Evolutionary conservation across 2,888 invertebrate species (phyloP), one percentile per base, ranked within the genome.

Genomic region (Steinernema scapterisci): DNA sequence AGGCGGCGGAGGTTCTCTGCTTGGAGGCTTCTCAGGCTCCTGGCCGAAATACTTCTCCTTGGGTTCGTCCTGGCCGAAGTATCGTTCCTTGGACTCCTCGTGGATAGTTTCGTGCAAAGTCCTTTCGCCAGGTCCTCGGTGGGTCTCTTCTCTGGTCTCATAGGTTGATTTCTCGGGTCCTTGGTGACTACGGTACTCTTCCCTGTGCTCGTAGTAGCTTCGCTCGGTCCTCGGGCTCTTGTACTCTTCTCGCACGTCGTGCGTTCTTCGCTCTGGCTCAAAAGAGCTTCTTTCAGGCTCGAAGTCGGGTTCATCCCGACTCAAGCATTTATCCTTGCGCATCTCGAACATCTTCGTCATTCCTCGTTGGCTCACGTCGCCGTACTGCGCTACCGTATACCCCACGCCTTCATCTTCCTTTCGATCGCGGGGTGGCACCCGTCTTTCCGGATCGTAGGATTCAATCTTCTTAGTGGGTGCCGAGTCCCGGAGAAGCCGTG

Each of bases 341-440:
- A 52, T 52, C 31, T 63, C 63, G 31, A n/a, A 63, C 63, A 38
- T 63, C 31, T 54, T 54, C 54, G 54, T 23, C 54, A 13, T 54
- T 3, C 21, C 54, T 6, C 38, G 38, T 38, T 38, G 38, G 38
- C 38, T 38, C 11, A 78, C 75, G 45, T 83, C 77, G 45, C 83
- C 83, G 43, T 84, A 85, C 31, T 82, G 81, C 13, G 85, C 85
- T 23, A 86, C 85, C 25, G 86, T 86, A 75, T 85, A 86, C 19
- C 84, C 84, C 0, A 84, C 73, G 1, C 44, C 45, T 27, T 27
- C 25, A 11, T 63, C 63, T 2, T 31, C 31, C 31, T 31, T 31
- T 1, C 31, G 27, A 6, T 27, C 48, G 19, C 2, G 5, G 16
- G 48, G 27, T 11, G 27, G 63, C 11, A 63, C 16, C 7, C 45